phyloP scores from a whole-genome alignment of 2,113 vertebrate genomes.

The Megaleporinus macrocephalus region DNA sequence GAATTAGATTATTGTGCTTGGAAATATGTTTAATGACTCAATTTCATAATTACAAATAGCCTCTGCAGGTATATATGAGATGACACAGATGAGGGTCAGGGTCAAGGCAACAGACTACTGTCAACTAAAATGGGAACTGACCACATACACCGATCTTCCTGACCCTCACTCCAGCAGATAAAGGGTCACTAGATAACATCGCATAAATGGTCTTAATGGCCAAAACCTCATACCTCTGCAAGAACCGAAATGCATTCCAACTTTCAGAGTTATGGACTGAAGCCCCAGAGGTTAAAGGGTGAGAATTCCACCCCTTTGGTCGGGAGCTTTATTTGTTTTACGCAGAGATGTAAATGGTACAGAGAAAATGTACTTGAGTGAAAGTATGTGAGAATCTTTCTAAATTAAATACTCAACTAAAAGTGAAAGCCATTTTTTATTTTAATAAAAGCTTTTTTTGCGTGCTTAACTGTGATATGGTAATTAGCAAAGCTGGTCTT shows the following conservation, averaged over 20 bases:
- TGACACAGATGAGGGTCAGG: conserved; percentile 20
- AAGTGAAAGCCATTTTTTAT: too few relatives aligned
- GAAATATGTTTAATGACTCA: too few relatives aligned
- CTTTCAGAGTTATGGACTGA: neutral
- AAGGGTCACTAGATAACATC: conserved; percentile 22
- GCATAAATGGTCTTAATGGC: conserved; percentile 24
- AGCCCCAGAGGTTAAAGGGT: conserved; percentile 1
- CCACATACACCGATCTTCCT: conserved; percentile 5
- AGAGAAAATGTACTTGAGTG: too few relatives aligned
- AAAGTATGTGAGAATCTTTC: too few relatives aligned
- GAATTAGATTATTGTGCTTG: too few relatives aligned
- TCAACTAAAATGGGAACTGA: conserved; percentile 34
- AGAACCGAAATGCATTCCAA: neutral
- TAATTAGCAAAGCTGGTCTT: too few relatives aligned
- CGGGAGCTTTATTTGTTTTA: too few relatives aligned
- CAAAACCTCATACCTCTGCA: neutral
- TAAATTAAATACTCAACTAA: too few relatives aligned
- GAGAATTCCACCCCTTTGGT: neutral
- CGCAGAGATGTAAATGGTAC: too few relatives aligned
- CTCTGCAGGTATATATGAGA: conserved; percentile 7
- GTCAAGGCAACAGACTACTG: conserved; percentile 36
- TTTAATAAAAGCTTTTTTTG: too few relatives aligned
- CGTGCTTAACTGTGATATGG: too few relatives aligned
- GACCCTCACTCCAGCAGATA: neutral
- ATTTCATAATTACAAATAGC: too few relatives aligned